phyloP scores from a whole-genome alignment of 2,888 invertebrate species.

The Flabesymbios commensalis region DNA sequence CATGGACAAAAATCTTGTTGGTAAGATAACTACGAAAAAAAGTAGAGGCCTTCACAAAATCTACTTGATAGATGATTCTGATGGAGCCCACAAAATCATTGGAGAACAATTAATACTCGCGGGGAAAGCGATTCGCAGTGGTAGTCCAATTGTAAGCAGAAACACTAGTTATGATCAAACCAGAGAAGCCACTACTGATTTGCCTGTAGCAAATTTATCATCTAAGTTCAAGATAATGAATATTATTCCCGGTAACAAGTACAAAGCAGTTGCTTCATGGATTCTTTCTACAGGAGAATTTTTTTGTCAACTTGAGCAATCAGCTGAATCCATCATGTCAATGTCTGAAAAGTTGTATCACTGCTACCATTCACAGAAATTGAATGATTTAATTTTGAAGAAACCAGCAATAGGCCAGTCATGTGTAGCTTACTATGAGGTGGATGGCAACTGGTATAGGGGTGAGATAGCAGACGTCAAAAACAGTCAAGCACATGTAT shows the following conservation, averaged over 20 bases:
- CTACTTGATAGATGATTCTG: background rate
- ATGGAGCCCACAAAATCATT: background rate
- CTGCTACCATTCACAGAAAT: conserved; percentile 22
- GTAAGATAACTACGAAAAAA: background rate
- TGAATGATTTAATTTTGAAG: conserved; percentile 63
- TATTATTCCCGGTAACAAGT: conserved; percentile 9
- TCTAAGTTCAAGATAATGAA: background rate
- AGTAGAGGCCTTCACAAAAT: background rate
- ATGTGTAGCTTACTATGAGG: conserved; percentile 71
- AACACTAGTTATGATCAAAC: background rate
- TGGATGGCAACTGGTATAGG: conserved; percentile 70
- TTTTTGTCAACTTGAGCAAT: conserved; percentile 40
- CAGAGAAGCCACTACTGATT: background rate
- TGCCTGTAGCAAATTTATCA: background rate
- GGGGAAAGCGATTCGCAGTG: background rate
- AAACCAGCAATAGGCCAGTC: conserved; percentile 67
- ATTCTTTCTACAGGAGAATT: conserved; percentile 35
- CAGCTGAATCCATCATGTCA: conserved; percentile 26
- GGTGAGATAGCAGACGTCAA: conserved; percentile 7
- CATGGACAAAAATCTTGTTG: conserved; percentile 19
- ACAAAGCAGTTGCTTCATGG: conserved; percentile 21
- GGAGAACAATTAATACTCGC: background rate
- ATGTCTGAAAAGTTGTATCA: conserved; percentile 36
- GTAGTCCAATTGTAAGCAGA: background rate
- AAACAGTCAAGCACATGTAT: conserved; percentile 40